phyloP scores from a whole-genome alignment of 2,888 invertebrate genomes.

The Anodontia alba region DNA sequence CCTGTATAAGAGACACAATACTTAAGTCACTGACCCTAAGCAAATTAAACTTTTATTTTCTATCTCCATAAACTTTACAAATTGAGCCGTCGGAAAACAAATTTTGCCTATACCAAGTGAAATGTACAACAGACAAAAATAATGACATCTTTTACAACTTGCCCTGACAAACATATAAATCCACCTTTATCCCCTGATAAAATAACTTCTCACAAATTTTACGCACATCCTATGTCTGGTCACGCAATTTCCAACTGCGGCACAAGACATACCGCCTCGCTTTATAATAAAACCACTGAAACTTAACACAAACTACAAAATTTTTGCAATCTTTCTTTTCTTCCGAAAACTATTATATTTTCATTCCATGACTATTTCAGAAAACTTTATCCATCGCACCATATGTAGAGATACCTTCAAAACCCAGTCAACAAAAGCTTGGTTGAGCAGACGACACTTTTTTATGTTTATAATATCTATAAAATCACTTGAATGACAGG shows the following conservation, averaged over 20 bases:
- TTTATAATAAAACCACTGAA: constrained; percentile 1
- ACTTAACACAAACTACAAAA: neutral
- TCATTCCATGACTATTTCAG: neutral
- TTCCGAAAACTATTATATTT: neutral
- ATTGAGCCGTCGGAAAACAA: too few relatives aligned
- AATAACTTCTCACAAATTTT: neutral
- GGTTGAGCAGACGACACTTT: neutral
- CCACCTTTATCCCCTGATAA: neutral
- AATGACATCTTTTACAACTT: too few relatives aligned
- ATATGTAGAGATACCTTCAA: neutral
- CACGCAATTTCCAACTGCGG: constrained; percentile 12
- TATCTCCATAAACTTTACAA: neutral
- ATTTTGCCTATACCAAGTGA: too few relatives aligned
- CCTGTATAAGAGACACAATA: neutral
- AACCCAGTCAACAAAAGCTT: neutral
- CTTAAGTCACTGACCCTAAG: neutral
- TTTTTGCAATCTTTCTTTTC: neutral
- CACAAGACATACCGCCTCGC: neutral
- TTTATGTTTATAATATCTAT: neutral
- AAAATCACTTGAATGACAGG: constrained; percentile 11
- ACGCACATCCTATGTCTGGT: neutral
- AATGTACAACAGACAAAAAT: too few relatives aligned
- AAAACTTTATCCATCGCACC: neutral
- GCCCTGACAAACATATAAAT: neutral
- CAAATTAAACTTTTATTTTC: neutral